Percentiles rank a stretch among this genome's conserved stretches.
Evolutionary conservation across 2,113 vertebrate genomes (phyloP).

Genomic region (Aegithalos caudatus): DNA sequence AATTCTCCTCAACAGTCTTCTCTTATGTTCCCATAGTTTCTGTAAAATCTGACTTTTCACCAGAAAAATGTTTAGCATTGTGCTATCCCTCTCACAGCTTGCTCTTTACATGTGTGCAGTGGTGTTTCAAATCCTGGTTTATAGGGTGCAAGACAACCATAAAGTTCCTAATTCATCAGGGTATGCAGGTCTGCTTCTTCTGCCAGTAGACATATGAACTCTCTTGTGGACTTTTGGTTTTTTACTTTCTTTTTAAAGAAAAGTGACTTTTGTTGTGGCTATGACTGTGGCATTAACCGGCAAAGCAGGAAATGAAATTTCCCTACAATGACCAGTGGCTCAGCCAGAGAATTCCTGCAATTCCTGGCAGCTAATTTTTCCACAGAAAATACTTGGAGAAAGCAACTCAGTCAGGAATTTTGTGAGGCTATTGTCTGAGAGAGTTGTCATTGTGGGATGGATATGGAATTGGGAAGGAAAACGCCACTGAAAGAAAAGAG

Average conservation of each 20-base stretch:
- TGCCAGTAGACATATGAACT: background rate
- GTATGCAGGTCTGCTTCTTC: background rate
- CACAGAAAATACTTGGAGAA: background rate
- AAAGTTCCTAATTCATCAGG: background rate
- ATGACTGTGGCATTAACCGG: background rate
- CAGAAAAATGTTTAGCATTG: background rate
- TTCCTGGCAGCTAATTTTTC: constrained; percentile 7
- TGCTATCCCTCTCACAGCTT: background rate
- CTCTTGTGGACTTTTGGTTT: background rate
- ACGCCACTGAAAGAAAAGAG: background rate
- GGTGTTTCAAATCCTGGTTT: background rate
- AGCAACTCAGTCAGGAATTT: background rate
- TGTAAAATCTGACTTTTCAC: background rate
- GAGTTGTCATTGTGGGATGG: background rate
- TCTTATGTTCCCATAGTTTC: background rate
- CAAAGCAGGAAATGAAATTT: constrained; percentile 12
- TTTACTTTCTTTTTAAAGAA: background rate
- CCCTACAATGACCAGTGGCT: background rate
- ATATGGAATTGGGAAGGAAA: background rate
- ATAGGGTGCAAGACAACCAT: background rate
- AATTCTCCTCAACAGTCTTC: background rate
- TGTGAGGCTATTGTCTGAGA: background rate
- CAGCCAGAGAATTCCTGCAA: background rate
- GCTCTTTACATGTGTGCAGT: background rate
- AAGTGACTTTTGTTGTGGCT: background rate